These are phyloP conservation scores for Cochlearius cochlearius DNA, from an alignment of 2,113 vertebrate species.

Conservation along the genomic window DNA sequence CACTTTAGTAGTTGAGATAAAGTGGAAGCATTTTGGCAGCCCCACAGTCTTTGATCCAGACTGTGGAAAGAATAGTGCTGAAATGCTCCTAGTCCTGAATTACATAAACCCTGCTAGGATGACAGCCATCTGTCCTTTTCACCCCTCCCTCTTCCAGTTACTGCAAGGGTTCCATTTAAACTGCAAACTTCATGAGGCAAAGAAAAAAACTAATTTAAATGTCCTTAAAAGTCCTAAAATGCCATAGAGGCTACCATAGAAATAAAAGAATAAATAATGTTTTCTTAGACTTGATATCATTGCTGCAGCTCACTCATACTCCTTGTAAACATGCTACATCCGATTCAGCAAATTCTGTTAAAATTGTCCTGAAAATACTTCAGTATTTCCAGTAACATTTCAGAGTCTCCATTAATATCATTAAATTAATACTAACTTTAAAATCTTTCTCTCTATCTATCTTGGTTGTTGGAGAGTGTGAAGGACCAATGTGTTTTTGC, in stretches of 20 bases:
- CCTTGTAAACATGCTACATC: background rate
- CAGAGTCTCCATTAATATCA: background rate
- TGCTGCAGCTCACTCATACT: background rate
- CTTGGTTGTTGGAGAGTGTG: background rate
- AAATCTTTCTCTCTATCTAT: background rate
- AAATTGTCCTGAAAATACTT: background rate
- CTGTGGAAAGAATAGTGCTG: background rate
- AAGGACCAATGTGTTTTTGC: background rate
- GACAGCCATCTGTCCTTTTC: background rate
- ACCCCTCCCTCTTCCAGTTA: background rate
- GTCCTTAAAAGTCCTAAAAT: background rate
- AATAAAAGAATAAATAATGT: background rate
- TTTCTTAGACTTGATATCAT: background rate
- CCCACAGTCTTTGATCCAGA: slow-evolving; percentile 25
- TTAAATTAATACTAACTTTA: background rate
- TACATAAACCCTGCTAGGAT: background rate
- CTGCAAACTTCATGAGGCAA: background rate
- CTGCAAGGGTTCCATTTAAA: background rate
- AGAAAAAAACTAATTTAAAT: background rate
- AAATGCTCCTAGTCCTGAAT: background rate
- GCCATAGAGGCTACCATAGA: background rate
- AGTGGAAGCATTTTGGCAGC: background rate
- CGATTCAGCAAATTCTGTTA: background rate
- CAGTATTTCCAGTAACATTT: background rate
- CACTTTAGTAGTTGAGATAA: slow-evolving; percentile 11